Evolutionary conservation across 2,113 vertebrate species (phyloP), one percentile per base, ranked within the genome.

Genomic region (Climacteris rufus): DNA sequence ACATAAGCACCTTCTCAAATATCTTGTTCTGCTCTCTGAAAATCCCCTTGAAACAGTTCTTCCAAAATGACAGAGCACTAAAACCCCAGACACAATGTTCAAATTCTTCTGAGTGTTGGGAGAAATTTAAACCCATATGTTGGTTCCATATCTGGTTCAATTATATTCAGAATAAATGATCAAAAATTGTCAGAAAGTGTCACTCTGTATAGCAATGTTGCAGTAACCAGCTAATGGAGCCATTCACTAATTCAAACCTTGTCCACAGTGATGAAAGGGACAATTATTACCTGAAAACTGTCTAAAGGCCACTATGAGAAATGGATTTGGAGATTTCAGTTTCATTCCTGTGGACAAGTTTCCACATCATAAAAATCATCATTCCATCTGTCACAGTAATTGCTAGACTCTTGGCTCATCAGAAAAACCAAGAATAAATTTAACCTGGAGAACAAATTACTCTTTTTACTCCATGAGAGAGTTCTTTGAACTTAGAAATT

Each of bases 301-400:
- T 94, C 76, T 94, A 77, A 95, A 74, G 76, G n/a, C 63, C 8
- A 0, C 28, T 77, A 31, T 78, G 79, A 91, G 54, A 92, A 95
- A 92, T 75, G 45, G 42, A 47, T 40, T 88, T 92, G 47, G 76
- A 92, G 79, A 91, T 88, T 80, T 70, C 63, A 37, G 24, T 86
- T 91, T 93, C 60, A 71, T 83, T 95, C 63, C 85, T 75, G 20
- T 81, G 40, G 68, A 96, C 52, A 71, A 68, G 68, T 89, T 96
- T 94, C 76, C 54, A 80, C 64, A 74, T 93, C 52, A 75, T 90
- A 94, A 92, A 95, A 94, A 91, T 96, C 80, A 82, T 89, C 80
- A 71, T 59, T 93, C 65, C 76, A 33, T 90, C 85, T 94, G 93
- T 86, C 92, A 86, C 47, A 49, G 76, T 83, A 95, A 95, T 96